phyloP scores from a whole-genome alignment of 2,797 vertebrate genomes.

The Sebastes vulpes region DNA sequence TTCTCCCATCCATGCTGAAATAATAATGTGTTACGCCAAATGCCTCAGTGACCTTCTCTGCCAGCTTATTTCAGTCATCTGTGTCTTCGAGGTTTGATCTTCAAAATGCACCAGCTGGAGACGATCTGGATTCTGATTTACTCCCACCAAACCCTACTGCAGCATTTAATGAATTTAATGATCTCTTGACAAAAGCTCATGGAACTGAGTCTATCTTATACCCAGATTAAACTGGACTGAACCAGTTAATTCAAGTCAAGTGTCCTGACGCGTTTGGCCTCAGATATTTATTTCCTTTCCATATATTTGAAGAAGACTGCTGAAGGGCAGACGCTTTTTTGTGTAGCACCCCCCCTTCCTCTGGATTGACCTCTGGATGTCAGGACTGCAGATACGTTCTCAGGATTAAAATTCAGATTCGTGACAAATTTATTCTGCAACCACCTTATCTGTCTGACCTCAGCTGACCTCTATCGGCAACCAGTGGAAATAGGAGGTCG shows the following conservation, averaged over 20 bases:
- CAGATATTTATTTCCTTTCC: not conserved
- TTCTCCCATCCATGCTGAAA: not conserved
- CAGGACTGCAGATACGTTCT: not conserved
- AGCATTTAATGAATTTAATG: not conserved
- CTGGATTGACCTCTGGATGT: not conserved
- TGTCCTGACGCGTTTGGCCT: not conserved
- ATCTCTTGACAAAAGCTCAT: not conserved
- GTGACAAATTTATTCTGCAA: not conserved
- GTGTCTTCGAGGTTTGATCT: not conserved
- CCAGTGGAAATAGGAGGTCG: not conserved
- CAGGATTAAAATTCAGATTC: conserved; percentile 13
- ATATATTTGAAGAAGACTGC: not conserved
- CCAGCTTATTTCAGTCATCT: not conserved
- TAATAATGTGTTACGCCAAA: not conserved
- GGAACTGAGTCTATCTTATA: not conserved
- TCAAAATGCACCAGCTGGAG: not conserved
- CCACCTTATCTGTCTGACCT: not conserved
- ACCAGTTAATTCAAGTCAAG: not conserved
- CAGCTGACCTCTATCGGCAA: not conserved
- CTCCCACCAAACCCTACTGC: not conserved
- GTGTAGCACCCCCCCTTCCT: not conserved
- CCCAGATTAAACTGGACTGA: not conserved
- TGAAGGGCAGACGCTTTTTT: not conserved
- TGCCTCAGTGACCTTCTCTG: conserved; percentile 2
- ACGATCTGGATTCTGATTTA: not conserved